Conservation (phyloP, 2,113 vertebrate genomes). For the Sigmodon hispidus region DNA sequence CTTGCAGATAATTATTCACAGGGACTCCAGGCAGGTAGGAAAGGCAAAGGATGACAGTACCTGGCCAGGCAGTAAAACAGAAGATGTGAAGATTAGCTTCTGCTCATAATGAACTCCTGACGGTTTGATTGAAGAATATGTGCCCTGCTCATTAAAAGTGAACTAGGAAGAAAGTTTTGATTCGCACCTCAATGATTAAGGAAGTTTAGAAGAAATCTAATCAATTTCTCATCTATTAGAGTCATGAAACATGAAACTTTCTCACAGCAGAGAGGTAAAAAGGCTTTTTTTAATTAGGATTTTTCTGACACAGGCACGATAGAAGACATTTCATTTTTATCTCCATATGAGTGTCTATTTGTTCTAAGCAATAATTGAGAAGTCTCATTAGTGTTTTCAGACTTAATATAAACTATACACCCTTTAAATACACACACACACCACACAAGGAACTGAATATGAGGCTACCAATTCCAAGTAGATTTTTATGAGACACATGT, state of each 20-base stretch:
- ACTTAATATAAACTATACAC: background rate
- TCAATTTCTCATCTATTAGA: slow-evolving; percentile 7
- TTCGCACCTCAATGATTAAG: slow-evolving; percentile 16
- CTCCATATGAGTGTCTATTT: background rate
- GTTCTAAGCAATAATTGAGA: background rate
- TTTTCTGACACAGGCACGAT: background rate
- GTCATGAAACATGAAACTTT: slow-evolving; percentile 8
- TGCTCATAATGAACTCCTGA: background rate
- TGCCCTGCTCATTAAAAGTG: background rate
- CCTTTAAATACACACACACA: background rate
- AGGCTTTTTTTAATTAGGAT: background rate
- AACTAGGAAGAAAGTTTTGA: background rate
- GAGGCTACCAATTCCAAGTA: background rate
- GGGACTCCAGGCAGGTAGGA: background rate
- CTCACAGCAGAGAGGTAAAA: background rate
- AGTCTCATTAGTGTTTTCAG: background rate
- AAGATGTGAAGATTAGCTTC: background rate
- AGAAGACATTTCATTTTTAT: slow-evolving; percentile 3
- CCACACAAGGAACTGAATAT: background rate
- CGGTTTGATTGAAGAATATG: background rate
- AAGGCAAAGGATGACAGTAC: background rate
- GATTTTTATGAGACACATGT: background rate
- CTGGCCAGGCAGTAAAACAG: background rate
- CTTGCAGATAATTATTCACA: background rate
- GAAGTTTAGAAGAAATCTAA: background rate